These are phyloP conservation scores for Sphyrna mokarran DNA, from an alignment of 2,113 vertebrate species.

Conservation along the genomic window DNA sequence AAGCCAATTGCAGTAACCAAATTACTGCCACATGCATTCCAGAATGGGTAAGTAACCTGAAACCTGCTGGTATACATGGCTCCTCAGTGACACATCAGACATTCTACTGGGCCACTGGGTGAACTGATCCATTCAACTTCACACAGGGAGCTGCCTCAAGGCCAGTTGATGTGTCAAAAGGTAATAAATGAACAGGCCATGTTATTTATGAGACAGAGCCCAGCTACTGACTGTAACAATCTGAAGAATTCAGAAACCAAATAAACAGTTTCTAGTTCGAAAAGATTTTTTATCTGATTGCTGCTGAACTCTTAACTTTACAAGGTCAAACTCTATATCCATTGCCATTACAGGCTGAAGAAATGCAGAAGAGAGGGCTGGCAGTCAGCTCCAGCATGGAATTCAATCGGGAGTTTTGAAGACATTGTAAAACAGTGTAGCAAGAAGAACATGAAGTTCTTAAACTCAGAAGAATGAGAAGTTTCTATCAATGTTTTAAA, in stretches of 20 bases:
- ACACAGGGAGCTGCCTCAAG: not conserved
- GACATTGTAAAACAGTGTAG: not conserved
- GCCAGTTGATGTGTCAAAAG: slow-evolving; percentile 4
- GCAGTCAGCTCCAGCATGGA: not conserved
- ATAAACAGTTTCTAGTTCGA: slow-evolving; percentile 29
- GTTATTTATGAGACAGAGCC: slow-evolving; percentile 24
- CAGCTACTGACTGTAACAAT: slow-evolving; percentile 32
- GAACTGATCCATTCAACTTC: not conserved
- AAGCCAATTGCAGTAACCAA: not conserved
- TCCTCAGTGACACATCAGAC: not conserved
- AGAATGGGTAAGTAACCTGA: not conserved
- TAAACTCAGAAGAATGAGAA: not conserved
- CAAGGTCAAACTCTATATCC: slow-evolving; percentile 7
- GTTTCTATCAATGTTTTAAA: not conserved
- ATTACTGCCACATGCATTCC: not conserved
- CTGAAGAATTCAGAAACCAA: slow-evolving; percentile 33
- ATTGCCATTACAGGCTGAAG: not conserved
- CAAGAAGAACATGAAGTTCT: not conserved
- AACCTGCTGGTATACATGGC: not conserved
- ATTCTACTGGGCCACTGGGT: not conserved
- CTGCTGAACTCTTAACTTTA: slow-evolving; percentile 30
- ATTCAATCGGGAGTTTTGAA: not conserved
- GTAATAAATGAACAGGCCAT: slow-evolving; percentile 26
- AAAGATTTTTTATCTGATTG: slow-evolving; percentile 30
- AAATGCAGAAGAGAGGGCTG: slow-evolving; percentile 5